phyloP scores from a whole-genome alignment of 2,797 vertebrate genomes.

The Choloepus didactylus region DNA sequence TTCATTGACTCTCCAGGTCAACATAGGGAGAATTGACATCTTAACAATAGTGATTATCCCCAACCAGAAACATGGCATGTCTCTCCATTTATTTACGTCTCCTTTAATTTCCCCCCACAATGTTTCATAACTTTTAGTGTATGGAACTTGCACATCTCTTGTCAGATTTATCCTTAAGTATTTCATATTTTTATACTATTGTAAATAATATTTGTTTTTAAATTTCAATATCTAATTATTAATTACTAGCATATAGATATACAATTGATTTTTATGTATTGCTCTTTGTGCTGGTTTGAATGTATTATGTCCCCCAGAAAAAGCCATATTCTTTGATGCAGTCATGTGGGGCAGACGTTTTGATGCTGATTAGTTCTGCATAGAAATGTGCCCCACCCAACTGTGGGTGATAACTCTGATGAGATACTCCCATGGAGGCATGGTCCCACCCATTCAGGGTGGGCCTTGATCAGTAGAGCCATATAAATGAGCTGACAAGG shows the following conservation, averaged over 20 bases:
- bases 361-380: too few species aligned
- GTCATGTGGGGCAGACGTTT: too few species aligned
- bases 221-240: not conserved
- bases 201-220: not conserved
- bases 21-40: not conserved
- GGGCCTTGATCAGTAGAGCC: too few species aligned
- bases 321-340: too few species aligned
- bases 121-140: not conserved
- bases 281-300: not conserved
- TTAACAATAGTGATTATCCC: constrained; percentile 26
- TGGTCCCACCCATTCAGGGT: too few species aligned
- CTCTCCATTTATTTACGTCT: constrained; percentile 19
- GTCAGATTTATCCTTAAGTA: not conserved
- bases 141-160: not conserved
- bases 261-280: not conserved
- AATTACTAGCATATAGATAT: not conserved
- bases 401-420: too few species aligned
- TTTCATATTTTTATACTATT: constrained; percentile 1
- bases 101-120: not conserved
- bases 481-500: too few species aligned
- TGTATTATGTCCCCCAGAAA: too few species aligned
- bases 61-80: not conserved
- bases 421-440: too few species aligned
- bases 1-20: not conserved
- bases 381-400: too few species aligned